phyloP scores from a whole-genome alignment of 2,113 vertebrate species.

The Ophthalmotilapia sp. region DNA sequence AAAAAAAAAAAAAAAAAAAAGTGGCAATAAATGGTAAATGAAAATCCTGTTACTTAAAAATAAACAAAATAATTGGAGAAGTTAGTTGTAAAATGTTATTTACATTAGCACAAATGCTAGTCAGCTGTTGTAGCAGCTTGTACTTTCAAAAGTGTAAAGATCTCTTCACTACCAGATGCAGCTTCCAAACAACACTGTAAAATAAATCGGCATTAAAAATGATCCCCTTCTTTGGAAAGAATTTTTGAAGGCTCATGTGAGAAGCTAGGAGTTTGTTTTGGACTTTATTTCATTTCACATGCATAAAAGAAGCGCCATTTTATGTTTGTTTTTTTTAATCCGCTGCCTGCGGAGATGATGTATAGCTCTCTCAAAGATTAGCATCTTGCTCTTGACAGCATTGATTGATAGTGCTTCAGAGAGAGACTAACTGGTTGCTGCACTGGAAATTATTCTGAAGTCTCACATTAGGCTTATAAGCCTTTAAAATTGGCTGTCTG shows the following conservation, averaged over 20 bases:
- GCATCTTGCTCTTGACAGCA: background rate
- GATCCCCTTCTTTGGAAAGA: background rate
- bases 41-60: background rate
- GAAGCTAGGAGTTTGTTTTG: background rate
- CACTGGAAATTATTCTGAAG: background rate
- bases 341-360: conserved; percentile 18
- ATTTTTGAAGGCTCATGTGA: background rate
- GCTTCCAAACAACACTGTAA: background rate
- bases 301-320: background rate
- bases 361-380: conserved; percentile 6
- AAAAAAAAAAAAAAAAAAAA: background rate
- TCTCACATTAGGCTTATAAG: background rate
- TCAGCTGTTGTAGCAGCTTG: background rate
- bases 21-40: background rate
- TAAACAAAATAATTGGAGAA: background rate
- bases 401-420: conserved; percentile 22
- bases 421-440: background rate
- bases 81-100: background rate
- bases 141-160: background rate
- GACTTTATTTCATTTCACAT: background rate
- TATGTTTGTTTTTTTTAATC: background rate
- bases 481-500: background rate
- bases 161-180: background rate
- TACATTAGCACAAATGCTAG: background rate
- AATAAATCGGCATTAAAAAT: background rate